phyloP scores from a whole-genome alignment of 1,140 invertebrate species.

The Babylonia areolata region DNA sequence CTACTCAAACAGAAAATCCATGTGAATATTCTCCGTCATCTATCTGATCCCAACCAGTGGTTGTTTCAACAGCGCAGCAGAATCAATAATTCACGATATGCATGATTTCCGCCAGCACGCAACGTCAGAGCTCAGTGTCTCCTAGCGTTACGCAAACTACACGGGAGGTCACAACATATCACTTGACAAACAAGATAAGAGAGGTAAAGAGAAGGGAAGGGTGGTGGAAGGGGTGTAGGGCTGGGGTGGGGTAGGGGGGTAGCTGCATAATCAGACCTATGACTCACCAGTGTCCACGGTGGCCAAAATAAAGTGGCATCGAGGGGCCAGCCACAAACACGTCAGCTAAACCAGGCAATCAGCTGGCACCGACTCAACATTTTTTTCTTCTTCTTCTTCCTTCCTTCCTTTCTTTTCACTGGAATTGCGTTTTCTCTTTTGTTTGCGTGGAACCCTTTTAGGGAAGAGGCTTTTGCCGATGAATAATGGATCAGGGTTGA shows the following conservation, averaged over 20 bases:
- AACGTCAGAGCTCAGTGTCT: not conserved
- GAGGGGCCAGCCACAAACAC: not conserved
- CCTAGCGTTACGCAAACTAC: slow-evolving; percentile 12
- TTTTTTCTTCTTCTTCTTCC: not conserved
- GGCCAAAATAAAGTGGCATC: not conserved
- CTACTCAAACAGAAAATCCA: not conserved
- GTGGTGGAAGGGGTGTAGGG: not conserved
- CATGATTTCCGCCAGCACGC: not conserved
- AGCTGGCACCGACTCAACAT: not conserved
- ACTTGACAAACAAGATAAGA: slow-evolving; percentile 5
- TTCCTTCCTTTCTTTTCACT: not conserved
- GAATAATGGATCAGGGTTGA: slow-evolving; percentile 14
- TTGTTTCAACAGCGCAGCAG: not conserved
- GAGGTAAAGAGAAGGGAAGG: not conserved
- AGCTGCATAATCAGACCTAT: slow-evolving; percentile 7
- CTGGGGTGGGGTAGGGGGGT: not conserved
- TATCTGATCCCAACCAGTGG: not conserved
- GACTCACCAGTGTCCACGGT: slow-evolving; percentile 30
- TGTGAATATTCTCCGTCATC: not conserved
- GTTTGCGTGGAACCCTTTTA: not conserved
- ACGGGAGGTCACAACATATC: not conserved
- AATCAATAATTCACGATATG: slow-evolving; percentile 4
- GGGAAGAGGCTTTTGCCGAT: not conserved
- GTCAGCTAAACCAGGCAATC: slow-evolving; percentile 16
- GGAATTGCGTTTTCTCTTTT: slow-evolving; percentile 14